phyloP scores from a whole-genome alignment of 2,113 vertebrate species.

The Polypterus senegalus region DNA sequence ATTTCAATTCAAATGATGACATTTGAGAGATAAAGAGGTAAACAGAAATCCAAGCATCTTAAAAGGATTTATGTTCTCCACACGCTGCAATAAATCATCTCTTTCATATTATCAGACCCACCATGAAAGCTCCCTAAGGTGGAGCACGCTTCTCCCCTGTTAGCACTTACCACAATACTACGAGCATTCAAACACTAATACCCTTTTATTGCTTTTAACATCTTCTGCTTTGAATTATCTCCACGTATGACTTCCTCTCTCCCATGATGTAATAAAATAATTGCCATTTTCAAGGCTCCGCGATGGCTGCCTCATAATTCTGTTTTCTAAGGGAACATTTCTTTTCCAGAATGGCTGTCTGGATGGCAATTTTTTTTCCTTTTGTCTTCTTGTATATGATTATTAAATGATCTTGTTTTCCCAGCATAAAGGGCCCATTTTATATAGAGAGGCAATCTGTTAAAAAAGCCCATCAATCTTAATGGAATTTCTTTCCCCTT shows the following conservation, averaged over 20 bases:
- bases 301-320: conserved; percentile 16
- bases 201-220: conserved; percentile 23
- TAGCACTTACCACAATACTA: conserved; percentile 22
- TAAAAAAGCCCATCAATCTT: conserved; percentile 27
- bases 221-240: conserved; percentile 32
- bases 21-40: conserved; percentile 3
- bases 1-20: conserved; percentile 4
- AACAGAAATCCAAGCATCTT: conserved; percentile 4
- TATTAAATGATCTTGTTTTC: conserved; percentile 27
- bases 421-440: conserved; percentile 17
- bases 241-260: conserved; percentile 29
- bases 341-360: conserved; percentile 20
- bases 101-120: conserved; percentile 20
- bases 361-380: conserved; percentile 17
- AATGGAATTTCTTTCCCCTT: conserved; percentile 22
- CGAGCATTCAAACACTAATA: conserved; percentile 24
- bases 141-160: conserved; percentile 17
- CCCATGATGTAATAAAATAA: conserved; percentile 29
- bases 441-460: conserved; percentile 15
- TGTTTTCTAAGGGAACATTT: conserved; percentile 11
- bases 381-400: conserved; percentile 19
- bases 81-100: conserved; percentile 12
- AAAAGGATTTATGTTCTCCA: conserved; percentile 5
- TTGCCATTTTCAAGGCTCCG: conserved; percentile 32
- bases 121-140: conserved; percentile 19